Evolutionary conservation across 2,797 vertebrate species (phyloP), one percentile per base, ranked within the genome.

Genomic region (Centroberyx gerrardi): DNA sequence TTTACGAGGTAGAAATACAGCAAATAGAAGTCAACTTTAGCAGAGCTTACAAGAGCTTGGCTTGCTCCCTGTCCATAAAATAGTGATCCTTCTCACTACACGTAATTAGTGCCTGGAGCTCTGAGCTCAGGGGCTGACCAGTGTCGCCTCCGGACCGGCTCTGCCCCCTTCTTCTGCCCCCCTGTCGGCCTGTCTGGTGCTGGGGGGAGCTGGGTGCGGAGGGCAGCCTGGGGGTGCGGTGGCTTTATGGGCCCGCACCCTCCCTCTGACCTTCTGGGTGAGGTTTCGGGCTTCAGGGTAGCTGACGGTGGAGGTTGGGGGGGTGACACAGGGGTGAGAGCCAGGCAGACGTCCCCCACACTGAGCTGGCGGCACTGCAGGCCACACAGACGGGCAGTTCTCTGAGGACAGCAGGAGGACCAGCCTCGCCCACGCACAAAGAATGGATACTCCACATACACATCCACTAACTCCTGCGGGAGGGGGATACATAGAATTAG

Each of bases 271-370:
- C 56, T 69, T 28, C 12, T 2, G 14, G 74, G 54, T 8, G 72
- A 72, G 55, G 52, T 27, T 44, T 71, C 53, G 3, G 72, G 68
- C 76, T 56, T 49, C 12, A 0, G 33, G 31, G 42, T 12, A 46
- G 29, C 59, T 36, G 81, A n/a, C 0, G 15, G 58, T 8, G 33
- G 65, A 36, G 53, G 65, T 15, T 49, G 36, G 4, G 82, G 53
- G 63, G 78, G 42, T 2, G 89, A 67, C 62, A 88, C 70, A 3
- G 93, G 94, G 9, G 92, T 94, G 70, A 95, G 93, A 53, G 94
- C 94, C 87, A 96, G 84, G 88, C 95, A 96, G 68, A 94, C 67
- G 42, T 96, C 94, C 53, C 95, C 95, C 77, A 94, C 91, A 4
- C 78, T 82, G 62, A 96, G 93, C 88, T 94, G 94, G 9, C 83